Base-by-base conservation (phyloP, 2,113 vertebrate genomes). In the Nothocercus julius region DNA sequence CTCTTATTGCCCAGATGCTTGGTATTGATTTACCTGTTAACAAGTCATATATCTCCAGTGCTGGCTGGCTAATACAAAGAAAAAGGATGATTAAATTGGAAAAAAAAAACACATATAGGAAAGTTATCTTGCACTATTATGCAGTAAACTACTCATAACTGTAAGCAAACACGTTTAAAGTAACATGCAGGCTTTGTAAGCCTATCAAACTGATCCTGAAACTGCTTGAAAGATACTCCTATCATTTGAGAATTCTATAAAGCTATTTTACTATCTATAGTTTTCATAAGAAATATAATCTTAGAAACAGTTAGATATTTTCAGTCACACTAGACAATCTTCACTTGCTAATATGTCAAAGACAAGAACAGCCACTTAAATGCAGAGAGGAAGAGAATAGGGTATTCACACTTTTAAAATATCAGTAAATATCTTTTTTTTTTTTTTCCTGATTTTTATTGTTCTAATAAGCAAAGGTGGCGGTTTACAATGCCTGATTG, bases 261-360 rank as follows among this genome's bases (percentile, higher is more conserved):
- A 67, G 21, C 6, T 16, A 36, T 84, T 92, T 70, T 62, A 3
- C 66, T 62, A 18, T 8, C 18, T 21, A 5, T 10, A 78, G 21
- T 34, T 62, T 47, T 42, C 16, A 32, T 28, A 44, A 72, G 45
- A 61, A 47, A 40, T 62, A 30, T 47, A 54, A 19, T 42, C 11
- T 15, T 27, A 70, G 44, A 70, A 28, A 25, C 38, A 78, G 28
- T 47, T 32, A 51, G 47, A 28, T 12, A 25, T 17, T 54, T 30
- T 77, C 16, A 90, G 54, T 11, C 30, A 64, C 32, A 45, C 30
- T 20, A 30, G 13, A 16, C 68, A 83, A 47, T 1, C 22, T 36
- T 82, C 18, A 61, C 21, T 20, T 49, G 56, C 2, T 5, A 24
- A 53, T 51, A 42, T 0, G 0, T 8, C 13, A 5, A 18, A 18